These are phyloP conservation scores for Upupa epops DNA, from an alignment of 2,113 vertebrate genomes.

Conservation along the genomic window DNA sequence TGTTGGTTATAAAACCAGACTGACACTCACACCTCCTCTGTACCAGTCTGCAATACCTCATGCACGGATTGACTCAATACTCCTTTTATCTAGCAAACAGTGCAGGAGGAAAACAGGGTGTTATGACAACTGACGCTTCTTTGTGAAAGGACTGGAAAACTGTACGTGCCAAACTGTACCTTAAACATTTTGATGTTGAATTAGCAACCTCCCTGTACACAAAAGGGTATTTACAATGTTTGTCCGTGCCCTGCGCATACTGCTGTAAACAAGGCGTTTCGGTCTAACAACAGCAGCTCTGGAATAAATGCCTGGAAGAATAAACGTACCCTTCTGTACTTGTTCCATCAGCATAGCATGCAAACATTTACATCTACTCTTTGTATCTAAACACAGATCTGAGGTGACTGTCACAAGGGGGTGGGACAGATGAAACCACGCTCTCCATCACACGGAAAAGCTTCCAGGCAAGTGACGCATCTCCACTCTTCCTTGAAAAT, in stretches of 20 bases:
- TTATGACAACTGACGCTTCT: background rate
- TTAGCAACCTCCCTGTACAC: background rate
- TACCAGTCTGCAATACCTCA: background rate
- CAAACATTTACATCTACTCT: background rate
- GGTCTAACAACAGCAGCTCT: background rate
- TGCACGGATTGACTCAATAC: background rate
- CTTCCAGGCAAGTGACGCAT: slow-evolving; percentile 71
- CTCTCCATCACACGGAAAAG: slow-evolving; percentile 83
- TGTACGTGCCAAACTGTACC: background rate
- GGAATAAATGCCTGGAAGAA: background rate
- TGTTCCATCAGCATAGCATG: background rate
- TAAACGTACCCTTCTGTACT: background rate
- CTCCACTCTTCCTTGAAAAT: background rate
- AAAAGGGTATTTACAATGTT: background rate
- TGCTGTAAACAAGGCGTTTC: background rate
- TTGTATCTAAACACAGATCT: slow-evolving; percentile 73
- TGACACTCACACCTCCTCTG: background rate
- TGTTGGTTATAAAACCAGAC: background rate
- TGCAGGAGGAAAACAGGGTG: background rate
- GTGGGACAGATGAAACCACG: slow-evolving; percentile 84
- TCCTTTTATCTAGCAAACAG: background rate
- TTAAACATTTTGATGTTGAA: background rate
- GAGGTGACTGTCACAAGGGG: slow-evolving; percentile 79
- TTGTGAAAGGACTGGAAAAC: background rate
- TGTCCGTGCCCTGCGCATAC: background rate